Evolutionary conservation across 1,140 invertebrate genomes (phyloP), one percentile per base, ranked within the genome.

Genomic region (Heliconius hermathena): DNA sequence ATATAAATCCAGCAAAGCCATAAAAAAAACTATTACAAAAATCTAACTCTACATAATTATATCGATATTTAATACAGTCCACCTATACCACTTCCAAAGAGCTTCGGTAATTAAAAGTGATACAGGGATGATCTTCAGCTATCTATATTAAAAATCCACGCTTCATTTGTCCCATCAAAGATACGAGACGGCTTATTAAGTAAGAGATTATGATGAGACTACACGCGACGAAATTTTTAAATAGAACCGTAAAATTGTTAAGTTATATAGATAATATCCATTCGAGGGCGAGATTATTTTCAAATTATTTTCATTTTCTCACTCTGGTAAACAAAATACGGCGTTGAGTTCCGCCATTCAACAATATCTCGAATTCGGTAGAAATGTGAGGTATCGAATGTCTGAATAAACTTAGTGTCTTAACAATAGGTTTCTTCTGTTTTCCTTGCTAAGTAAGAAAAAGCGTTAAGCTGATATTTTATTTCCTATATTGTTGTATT

Each of bases 61-160:
- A 38, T 72, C 29, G 71, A 72, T 74, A 57, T 33, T 20, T 74
- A 57, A 66, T 66, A 66, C 60, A 66, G 60, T 16, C 9, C 79
- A 77, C 41, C 83, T 74, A 73, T 84, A 78, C 29, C 41, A 66
- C 46, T 73, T 49, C 16, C 38, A 71, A 66, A 71, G 46, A 71
- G 70, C 71, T 73, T 49, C 70, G 60, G 80, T 80, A 82, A 84
- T 84, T 84, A 84, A 81, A 84, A 78, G 71, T 84, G 83, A 84
- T 84, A 80, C 78, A 76, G 76, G 76, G 81, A 80, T 80, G 76
- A 80, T 76, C 76, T 78, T 75, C 71, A 73, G 80, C 82, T 84
- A 84, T 82, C 81, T 80, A 82, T 84, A 84, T 84, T 84, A 84
- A 84, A 84, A 84, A 84, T 78, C 78, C 81, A 82, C 74, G 83